Evolutionary conservation across 2,888 invertebrate genomes (phyloP), one percentile per base, ranked within the genome.

Genomic region (Abrostola triplasia): DNA sequence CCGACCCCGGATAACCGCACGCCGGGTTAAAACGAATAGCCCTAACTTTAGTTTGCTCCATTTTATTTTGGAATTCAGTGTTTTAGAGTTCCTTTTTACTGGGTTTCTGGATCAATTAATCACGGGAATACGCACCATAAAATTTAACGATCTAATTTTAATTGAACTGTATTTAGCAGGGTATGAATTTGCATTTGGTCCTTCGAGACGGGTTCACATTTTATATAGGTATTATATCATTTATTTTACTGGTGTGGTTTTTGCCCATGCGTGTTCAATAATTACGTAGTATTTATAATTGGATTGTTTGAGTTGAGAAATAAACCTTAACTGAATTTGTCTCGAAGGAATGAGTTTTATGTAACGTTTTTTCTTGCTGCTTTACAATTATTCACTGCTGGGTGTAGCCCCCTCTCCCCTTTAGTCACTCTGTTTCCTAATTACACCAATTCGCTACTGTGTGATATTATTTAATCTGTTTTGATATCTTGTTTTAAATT

Each of bases 1-100:
- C 54, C 42, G 73, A 38, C 69, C 67, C 67, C 66, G 66, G 64
- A 53, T 70, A 67, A 76, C 78, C 81, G 47, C 78, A 76, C 59
- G 59, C 65, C 54, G 61, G 73, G 79, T 59, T 73, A 35, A 70
- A 79, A 73, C 67, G 74, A 73, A 81, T 77, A 64, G 65, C 60
- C 60, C 62, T 41, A 64, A 61, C 63, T 73, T 79, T 69, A 61
- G 65, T 48, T 52, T 47, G 50, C 59, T 58, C 54, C 51, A 61
- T 71, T 77, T 80, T 80, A 71, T 77, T 71, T 68, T 53, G 62
- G 59, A 65, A 64, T 67, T 67, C 65, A 59, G 55, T 61, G 42
- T 70, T 70, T 72, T 62, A 49, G 54, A 65, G 59, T 59, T 64
- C 56, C 56, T 67, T 75, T 62, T 59, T 63, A 36, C 66, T 54